Evolutionary conservation across 2,888 invertebrate genomes (phyloP), one percentile per base, ranked within the genome.

Genomic region (Andrena hattorfiana): DNA sequence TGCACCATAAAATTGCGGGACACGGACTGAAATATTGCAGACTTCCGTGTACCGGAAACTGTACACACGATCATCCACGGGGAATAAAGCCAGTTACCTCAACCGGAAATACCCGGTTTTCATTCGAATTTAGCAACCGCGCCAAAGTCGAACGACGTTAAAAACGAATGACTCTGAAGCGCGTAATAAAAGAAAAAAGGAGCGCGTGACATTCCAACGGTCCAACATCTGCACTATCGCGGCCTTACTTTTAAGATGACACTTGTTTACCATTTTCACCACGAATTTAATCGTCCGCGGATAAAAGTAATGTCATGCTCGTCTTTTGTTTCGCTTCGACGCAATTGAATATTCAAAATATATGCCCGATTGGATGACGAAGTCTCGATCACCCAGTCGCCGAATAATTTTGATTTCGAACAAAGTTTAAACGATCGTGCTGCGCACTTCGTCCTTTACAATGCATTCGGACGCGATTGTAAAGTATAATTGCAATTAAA

Each of bases 41-140:
- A 80, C 67, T 75, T 80, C 42, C 63, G 49, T 51, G 49, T 59
- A 63, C 42, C 49, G 28, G 62, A 72, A 75, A 79, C 71, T 42
- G 13, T 56, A 30, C 26, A 5, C 26, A 63, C 20, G 60, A 63
- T 78, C 51, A 51, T 70, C 49, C 63, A 20, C 16, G 23, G n/a
- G 23, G 23, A 51, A 78, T 60, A 66, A 66, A 81, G 59, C 5
- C 54, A 42, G 32, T 60, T 69, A 60, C 48, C 23, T 48, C 26
- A 26, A 60, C 13, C 60, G 16, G 20, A 35, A 7, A 48, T 66
- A 32, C 20, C 23, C 49, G 26, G 13, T 54, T 59, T 28, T 42
- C 48, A 7, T 6, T 63, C 32, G 26, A 42, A 62, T 48, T 60
- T 42, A 30, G 8, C 28, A 20, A 42, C 2, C 23, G 13, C 35